Conservation (phyloP, 2,113 vertebrate species). For the Microcebus ravelobensis region DNA sequence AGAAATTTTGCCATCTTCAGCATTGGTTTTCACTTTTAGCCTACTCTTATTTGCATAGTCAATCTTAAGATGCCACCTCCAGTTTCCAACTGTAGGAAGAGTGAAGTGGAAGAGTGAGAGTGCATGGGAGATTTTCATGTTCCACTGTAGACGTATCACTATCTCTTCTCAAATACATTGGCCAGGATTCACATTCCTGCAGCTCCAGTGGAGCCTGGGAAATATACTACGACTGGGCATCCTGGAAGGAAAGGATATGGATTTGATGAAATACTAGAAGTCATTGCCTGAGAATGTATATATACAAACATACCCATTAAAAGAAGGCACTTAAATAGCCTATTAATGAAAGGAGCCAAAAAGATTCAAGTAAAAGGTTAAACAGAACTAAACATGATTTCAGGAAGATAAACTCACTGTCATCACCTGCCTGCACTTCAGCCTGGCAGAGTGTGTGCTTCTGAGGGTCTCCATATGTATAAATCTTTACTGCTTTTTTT, state of each 20-base stretch:
- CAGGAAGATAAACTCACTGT: background rate
- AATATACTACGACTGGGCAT: background rate
- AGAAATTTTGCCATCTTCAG: background rate
- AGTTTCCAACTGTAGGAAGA: background rate
- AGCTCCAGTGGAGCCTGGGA: background rate
- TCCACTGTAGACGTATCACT: rapidly evolving
- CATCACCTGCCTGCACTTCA: too few species aligned
- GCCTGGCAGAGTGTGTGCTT: background rate
- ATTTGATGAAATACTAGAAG: background rate
- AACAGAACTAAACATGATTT: background rate
- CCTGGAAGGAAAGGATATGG: background rate
- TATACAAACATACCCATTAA: background rate
- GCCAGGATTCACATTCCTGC: background rate
- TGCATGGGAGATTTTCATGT: background rate
- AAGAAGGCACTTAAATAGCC: background rate
- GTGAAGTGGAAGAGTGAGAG: background rate
- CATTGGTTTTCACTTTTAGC: background rate
- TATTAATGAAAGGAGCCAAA: background rate
- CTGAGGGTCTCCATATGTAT: background rate
- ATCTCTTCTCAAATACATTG: background rate
- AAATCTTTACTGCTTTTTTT: background rate
- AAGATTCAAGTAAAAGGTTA: background rate
- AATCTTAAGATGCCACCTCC: background rate
- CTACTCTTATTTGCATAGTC: background rate
- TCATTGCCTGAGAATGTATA: background rate